Base-by-base conservation (phyloP, 2,113 vertebrate species). In the Scomber colias region DNA sequence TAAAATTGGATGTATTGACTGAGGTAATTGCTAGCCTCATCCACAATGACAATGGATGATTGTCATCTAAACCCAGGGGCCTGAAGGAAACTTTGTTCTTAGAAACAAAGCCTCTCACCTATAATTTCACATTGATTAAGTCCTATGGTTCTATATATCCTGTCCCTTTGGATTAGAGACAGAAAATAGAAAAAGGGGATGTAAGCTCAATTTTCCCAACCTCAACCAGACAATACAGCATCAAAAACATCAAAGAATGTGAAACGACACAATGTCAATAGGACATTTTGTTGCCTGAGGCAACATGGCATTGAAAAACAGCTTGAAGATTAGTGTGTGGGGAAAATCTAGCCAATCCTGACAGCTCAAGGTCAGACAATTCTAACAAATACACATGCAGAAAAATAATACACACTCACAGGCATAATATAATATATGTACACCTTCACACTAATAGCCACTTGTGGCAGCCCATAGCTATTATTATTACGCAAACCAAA, bases 401-500 rank as follows among this genome's bases (percentile, higher is more conserved):
- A 51, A 44, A 19, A 30, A n/a, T 56, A 11, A 51, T 45, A 53
- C 48, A 70, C 15, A 48, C 35, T 40, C 46, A 14, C 59, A 55
- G 15, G 17, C 11, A 14, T 8, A 51, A 19, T 35, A 35, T 7
- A 56, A 4, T 30, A n/a, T 3, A 55, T 11, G 5, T n/a, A 4
- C 11, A n/a, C 35, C 6, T 73, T 53, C 10, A 45, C 0, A 2
- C n/a, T 55, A 55, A 51, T 3, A 44, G 24, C 24, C 49, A 62
- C 14, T 45, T 31, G 12, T 53, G 15, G 19, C 15, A 60, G 11
- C 6, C 14, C 24, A 35, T 31, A 0, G 10, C 24, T 61, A 6
- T 68, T 51, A 85, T 79, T 77, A 63, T 75, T 50, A 14, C 10
- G 0, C 69, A 77, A 75, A 86, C 75, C 55, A 59, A 82, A 78